Evolutionary conservation across 2,113 vertebrate genomes (phyloP), one percentile per base, ranked within the genome.

Genomic region (Caretta caretta): DNA sequence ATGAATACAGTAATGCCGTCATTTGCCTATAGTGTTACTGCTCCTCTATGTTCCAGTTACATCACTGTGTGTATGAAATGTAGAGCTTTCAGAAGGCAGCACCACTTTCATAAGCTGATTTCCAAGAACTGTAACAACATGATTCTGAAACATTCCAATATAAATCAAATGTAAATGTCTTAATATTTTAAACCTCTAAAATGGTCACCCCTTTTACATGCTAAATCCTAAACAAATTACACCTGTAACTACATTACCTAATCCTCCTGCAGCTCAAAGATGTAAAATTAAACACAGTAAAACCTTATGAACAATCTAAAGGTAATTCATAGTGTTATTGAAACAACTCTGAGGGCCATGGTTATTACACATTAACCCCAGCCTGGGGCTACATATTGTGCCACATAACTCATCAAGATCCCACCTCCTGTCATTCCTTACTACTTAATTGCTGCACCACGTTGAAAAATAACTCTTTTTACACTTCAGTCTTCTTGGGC

Each of bases 381-480:
- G 38, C 25, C 1, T 8, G 49, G 42, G 42, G 80, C 84, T 91
- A 93, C 56, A 87, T 51, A 56, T 14, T 72, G 6, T 94, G 83
- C 80, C 50, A 76, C 6, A 20, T 51, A 94, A 92, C 13, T 92
- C 53, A 83, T 29, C 65, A 17, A 84, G 86, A 53, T 96, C 51
- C 95, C 54, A 89, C 50, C 27, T 75, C 79, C 79, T 94, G 31
- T 88, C 48, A 92, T 94, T 92, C 93, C 49, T 42, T 90, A 91
- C 51, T 84, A 49, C 6, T 79, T 88, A 94, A 93, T 87, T 49
- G 42, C 27, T 94, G 24, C 19, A 12, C 5, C n/a, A 91, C 87
- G 16, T 22, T 85, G 16, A 96, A 96, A 69, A 78, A 27, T 88
- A 86, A 89, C 5, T 17, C 6, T 69, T 24, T 93, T 90, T 88